Base-by-base conservation (phyloP, 2,888 invertebrate species). In the Euplagia quadripunctaria region DNA sequence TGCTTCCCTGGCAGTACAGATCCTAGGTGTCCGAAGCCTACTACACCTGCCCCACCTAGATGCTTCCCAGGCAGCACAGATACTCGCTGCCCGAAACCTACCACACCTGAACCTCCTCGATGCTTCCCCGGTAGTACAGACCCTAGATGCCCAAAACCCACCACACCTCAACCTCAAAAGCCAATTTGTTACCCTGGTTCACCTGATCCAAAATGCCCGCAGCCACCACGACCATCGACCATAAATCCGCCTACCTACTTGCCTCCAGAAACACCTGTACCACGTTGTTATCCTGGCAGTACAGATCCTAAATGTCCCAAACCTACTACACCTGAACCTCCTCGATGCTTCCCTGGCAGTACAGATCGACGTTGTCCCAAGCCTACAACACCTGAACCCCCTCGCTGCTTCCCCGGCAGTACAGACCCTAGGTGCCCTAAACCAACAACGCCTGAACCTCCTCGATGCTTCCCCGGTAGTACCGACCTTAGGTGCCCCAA, bases 341-440 rank as follows among this genome's bases (percentile, higher is more conserved):
- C 85, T 12, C 77, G 66, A 4, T 89, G 90, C 61, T 89, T 76
- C 75, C 93, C 93, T 14, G 93, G 93, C 49, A 89, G 88, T 11
- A 83, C 79, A 8, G 93, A 93, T 81, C 89, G 91, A 0, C 83
- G 89, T 52, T 93, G 93, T 74, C 91, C 90, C 0, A 79, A 76
- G 49, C 84, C 87, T 2, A 83, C 87, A 4, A 85, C 88, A 8
- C 83, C 85, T 8, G 79, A 73, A 5, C 76, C 83, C 8, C 85
- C 84, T 0, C 69, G 61, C 0, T 90, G 90, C 65, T 90, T 78
- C 79, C 94, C 94, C 7, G 93, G 93, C 42, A 90, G 88, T 8
- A 84, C 79, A 11, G 93, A 94, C 79, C 89, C 90, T 7, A 74
- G 84, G 5, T 85, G 86, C n/a, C 86, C 87, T 0, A 85, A 83